These are phyloP conservation scores for Sarcophaga carnaria DNA, from an alignment of 2,888 invertebrate species.

Conservation along the genomic window DNA sequence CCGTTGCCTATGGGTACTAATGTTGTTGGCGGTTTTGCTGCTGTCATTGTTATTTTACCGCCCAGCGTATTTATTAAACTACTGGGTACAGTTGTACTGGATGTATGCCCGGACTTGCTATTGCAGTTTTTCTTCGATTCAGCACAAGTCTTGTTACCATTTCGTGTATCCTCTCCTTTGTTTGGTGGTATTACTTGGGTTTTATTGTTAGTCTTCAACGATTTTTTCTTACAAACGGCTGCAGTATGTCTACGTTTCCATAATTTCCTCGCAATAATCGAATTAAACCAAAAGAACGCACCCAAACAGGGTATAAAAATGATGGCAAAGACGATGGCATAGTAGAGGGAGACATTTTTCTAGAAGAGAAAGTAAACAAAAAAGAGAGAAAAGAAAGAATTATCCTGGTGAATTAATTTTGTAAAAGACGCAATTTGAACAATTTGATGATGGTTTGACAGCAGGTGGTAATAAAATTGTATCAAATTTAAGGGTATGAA, in stretches of 20 bases:
- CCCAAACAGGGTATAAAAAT: conserved; percentile 82
- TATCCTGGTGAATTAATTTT: not conserved
- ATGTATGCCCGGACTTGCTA: conserved; percentile 25
- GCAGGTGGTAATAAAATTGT: not conserved
- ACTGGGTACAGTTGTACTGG: conserved; percentile 57
- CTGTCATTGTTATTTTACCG: conserved; percentile 9
- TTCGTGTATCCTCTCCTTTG: not conserved
- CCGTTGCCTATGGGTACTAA: not conserved
- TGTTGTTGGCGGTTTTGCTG: not conserved
- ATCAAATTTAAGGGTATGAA: not conserved
- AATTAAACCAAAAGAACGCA: conserved; percentile 83
- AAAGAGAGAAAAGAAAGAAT: not conserved
- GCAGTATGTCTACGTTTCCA: conserved; percentile 81
- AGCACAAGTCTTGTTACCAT: not conserved
- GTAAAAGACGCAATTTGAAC: not conserved
- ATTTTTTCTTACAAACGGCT: conserved; percentile 10
- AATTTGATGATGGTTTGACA: not conserved
- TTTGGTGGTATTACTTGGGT: not conserved
- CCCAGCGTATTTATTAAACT: conserved; percentile 54
- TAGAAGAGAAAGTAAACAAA: conserved; percentile 65
- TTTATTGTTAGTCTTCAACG: not conserved
- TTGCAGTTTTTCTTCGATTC: conserved; percentile 27
- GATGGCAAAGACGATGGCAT: conserved; percentile 78
- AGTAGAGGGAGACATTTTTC: conserved; percentile 75
- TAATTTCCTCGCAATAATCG: conserved; percentile 82